Conservation (phyloP, 2,888 invertebrate genomes). For the Andrena bucephala region DNA sequence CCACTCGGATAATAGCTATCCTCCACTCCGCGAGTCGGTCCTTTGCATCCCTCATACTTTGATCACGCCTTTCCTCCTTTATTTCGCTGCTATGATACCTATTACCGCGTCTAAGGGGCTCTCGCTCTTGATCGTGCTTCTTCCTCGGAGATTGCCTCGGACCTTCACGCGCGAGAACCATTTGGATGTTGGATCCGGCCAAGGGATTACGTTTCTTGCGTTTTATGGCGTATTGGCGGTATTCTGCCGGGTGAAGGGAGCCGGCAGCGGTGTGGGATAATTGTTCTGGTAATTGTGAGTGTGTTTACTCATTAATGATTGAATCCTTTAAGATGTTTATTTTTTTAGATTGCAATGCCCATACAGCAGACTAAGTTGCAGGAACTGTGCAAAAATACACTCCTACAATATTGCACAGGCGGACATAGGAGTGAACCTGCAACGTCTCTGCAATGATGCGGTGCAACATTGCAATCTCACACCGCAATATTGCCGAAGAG, state of each 20-base stretch:
- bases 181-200: constrained; percentile 10
- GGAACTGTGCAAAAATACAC: too few relatives aligned
- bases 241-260: neutral
- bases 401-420: too few relatives aligned
- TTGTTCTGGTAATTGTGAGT: too few relatives aligned
- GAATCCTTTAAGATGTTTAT: too few relatives aligned
- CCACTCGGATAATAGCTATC: constrained; percentile 48
- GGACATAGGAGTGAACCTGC: too few relatives aligned
- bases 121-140: constrained; percentile 3
- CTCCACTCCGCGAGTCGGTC: constrained; percentile 15
- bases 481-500: too few relatives aligned
- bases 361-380: too few relatives aligned
- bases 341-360: too few relatives aligned
- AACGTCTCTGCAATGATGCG: too few relatives aligned
- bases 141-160: constrained; percentile 4
- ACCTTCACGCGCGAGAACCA: constrained; percentile 22
- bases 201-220: neutral
- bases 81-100: constrained; percentile 32
- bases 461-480: too few relatives aligned
- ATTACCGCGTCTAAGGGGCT: constrained; percentile 39
- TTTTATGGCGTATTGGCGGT: neutral
- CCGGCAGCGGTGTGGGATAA: too few relatives aligned
- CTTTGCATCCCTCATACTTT: constrained; percentile 36
- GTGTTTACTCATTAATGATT: too few relatives aligned
- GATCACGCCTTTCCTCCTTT: constrained; percentile 32